Evolutionary conservation across 2,888 invertebrate species (phyloP), one percentile per base, ranked within the genome.

Genomic region (Dione vanillae): DNA sequence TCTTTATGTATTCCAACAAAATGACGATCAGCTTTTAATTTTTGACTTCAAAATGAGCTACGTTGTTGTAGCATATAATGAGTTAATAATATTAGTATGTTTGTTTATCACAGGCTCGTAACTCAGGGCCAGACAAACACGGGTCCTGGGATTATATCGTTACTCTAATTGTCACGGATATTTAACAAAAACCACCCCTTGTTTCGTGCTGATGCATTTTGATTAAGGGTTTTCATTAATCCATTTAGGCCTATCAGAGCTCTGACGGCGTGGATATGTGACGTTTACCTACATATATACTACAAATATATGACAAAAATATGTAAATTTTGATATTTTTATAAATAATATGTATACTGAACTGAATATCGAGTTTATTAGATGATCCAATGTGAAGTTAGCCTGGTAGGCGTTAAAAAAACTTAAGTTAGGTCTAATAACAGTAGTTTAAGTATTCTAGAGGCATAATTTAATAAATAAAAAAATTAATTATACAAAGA

Each of bases 101-200:
- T 74, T 72, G 59, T 65, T 52, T 69, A 72, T 76, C 74, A 76
- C 73, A 72, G 81, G 84, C 85, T 77, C 70, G 70, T 37, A 56
- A 40, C 56, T 72, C 67, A 14, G 65, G 73, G 52, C 73, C 74
- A 65, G 37, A 69, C 72, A 83, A 83, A 85, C 83, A 86, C 79
- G 82, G 86, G 88, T 85, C 76, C 74, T 67, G 74, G 87, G 90
- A 92, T 92, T 92, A 91, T 87, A 87, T 87, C 86, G 86, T 88
- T 88, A 82, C 80, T 83, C 86, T 92, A 91, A 91, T 90, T 91
- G 91, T 89, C 86, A 85, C 84, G 79, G 83, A 83, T 89, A 85
- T 87, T 85, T 83, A 82, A 82, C 81, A 81, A 86, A 85, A 85
- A 83, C 82, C 85, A 12, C 69, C 86, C 87, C 89, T 83, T 80